Base-by-base conservation (phyloP, 2,888 invertebrate genomes). In the Cristatella mucedo region DNA sequence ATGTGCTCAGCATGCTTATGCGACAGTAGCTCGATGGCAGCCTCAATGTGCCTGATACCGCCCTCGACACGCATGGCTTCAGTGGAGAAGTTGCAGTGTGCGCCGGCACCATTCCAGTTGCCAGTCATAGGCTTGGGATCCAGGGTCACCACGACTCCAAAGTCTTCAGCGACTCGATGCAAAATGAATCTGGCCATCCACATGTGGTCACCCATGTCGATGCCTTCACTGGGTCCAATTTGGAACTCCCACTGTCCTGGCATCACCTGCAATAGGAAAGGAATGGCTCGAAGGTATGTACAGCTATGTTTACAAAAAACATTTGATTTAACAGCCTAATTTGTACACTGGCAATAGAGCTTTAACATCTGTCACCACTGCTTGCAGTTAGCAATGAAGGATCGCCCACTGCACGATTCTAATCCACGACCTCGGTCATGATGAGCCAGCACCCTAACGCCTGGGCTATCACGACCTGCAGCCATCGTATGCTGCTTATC, bases 21-120 rank as follows among this genome's bases (percentile, higher is more conserved):
- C 48, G 86, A 81, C 50, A 97, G 72, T 67, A 83, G 86, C 66
- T 89, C 85, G 56, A 97, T 93, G 3, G 95, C 95, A 54, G 79
- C 79, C 66, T 95, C 84, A 54, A 97, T 95, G 59, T 80, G 84
- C n/a, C n/a, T 54, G 19, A 65, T 45, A 6, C 65, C 65, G 1
- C 55, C 55, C 2, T 48, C 42, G 33, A 80, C 77, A 39, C 93
- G 73, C 93, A 93, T 95, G 30, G 73, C 72, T 59, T 80, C 77
- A 0, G 93, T 95, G 7, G 89, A 91, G 71, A 87, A 91, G 69
- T 95, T 95, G 42, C 83, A 83, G 62, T 95, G 93, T 1, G 87
- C 89, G 1, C 93, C 93, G 33, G 93, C 58, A 2, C 67, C 67
- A 44, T 67, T 67, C 66, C 66, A 67, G 47, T 66, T 58, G 4